Evolutionary conservation across 2,113 vertebrate species (phyloP), one percentile per base, ranked within the genome.

Genomic region (Tursiops truncatus): DNA sequence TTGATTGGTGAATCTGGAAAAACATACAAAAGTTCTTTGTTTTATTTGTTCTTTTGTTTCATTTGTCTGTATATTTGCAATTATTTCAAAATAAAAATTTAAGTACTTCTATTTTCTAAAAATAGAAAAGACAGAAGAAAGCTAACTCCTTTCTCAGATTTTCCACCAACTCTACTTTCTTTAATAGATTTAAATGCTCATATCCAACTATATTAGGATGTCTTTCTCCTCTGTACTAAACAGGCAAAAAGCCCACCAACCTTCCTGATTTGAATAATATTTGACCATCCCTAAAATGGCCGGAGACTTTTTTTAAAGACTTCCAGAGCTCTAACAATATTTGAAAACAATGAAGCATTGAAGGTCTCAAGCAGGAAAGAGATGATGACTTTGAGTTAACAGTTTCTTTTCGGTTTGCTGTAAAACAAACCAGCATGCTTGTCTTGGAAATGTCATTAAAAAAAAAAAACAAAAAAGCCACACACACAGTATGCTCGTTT

Each of bases 31-130:
- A 91, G 68, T 83, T 84, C 84, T 85, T 79, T 80, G 58, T 36
- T 91, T 60, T 68, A 87, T 83, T 89, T 58, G 33, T 36, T 96
- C 31, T 60, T 28, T 41, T 93, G 76, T 91, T 50, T 36, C 56
- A 77, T 33, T 28, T 73, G 53, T 53, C 53, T 53, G 18, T 58
- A 83, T 58, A 91, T 33, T 44, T 60, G 47, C 58, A 97, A 79
- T 88, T 83, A 71, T 77, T 92, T 96, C 62, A 94, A 91, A 94
- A 77, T 82, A 94, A 91, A 86, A 84, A 62, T 56, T 47, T 77
- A 77, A 88, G 47, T 38, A 71, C 10, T 71, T 71, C 17, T 80
- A 92, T 87, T 92, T 87, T 92, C 74, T 92, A 56, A 47, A 92
- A 63, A 81, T n/a, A 36, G 41, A 90, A 81, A 53, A 53, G 11